phyloP scores from a whole-genome alignment of 35 echinoderm and acorn worm genomes.

The Anneissia japonica region DNA sequence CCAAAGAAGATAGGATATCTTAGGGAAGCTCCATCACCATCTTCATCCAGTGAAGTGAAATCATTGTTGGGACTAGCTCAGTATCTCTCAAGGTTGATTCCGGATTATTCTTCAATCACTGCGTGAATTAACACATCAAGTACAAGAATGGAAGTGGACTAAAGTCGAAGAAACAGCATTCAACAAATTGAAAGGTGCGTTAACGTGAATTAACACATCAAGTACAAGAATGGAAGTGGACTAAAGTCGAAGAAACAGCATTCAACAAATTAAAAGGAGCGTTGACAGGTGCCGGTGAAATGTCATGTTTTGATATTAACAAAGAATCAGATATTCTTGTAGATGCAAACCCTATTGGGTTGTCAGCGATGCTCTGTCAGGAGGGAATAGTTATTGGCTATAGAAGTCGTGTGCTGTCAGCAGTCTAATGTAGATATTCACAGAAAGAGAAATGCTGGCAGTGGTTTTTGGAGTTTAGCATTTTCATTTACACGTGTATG shows the following conservation, averaged over 20 bases:
- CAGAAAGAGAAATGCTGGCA: conserved; percentile 43
- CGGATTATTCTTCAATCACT: conserved; percentile 6
- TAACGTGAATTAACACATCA: conserved; percentile 24
- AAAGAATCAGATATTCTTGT: conserved; percentile 31
- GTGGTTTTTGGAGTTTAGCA: conserved; percentile 35
- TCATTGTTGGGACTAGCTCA: conserved; percentile 34
- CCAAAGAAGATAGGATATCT: neutral
- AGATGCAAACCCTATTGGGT: conserved; percentile 48
- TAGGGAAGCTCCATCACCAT: neutral
- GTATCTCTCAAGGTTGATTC: conserved; percentile 33
- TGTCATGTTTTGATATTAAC: conserved; percentile 32
- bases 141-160: conserved; percentile 41
- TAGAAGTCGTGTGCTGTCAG: conserved; percentile 28
- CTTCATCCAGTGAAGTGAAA: neutral
- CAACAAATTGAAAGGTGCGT: conserved; percentile 17
- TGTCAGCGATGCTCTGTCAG: conserved; percentile 14
- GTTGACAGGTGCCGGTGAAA: conserved; percentile 21
- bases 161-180: conserved; percentile 18
- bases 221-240: conserved; percentile 41
- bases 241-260: neutral
- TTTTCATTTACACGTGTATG: conserved; percentile 47
- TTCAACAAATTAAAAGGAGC: conserved; percentile 32
- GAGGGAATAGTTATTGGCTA: conserved; percentile 18
- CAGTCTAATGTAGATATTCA: conserved; percentile 41
- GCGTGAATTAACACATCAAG: conserved; percentile 25